phyloP scores from a whole-genome alignment of 2,113 vertebrate genomes.

The Conger conger region DNA sequence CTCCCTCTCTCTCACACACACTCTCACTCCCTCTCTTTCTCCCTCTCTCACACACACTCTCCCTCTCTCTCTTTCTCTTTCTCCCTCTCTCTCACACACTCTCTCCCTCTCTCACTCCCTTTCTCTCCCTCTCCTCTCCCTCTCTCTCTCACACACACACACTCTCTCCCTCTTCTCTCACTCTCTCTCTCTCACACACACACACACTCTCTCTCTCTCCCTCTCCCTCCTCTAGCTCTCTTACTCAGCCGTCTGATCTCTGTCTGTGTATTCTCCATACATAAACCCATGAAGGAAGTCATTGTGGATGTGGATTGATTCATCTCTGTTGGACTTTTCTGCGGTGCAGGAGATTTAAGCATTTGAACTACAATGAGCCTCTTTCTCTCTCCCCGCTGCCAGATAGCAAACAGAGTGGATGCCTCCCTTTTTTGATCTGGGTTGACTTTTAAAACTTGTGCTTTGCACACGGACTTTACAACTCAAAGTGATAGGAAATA shows the following conservation, averaged over 20 bases:
- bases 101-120: not conserved
- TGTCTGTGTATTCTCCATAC: slow-evolving; percentile 11
- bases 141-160: not conserved
- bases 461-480: not conserved
- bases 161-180: not conserved
- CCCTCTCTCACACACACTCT: not conserved
- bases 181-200: not conserved
- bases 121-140: not conserved
- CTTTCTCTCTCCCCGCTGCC: slow-evolving; percentile 13
- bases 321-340: slow-evolving; percentile 32
- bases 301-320: slow-evolving; percentile 30
- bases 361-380: slow-evolving; percentile 18
- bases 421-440: not conserved
- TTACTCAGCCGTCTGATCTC: slow-evolving; percentile 5
- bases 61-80: not conserved
- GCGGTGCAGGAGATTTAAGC: slow-evolving; percentile 21
- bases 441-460: slow-evolving; percentile 25
- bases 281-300: slow-evolving; percentile 33
- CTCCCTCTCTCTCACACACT: not conserved
- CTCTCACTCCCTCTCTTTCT: slow-evolving; percentile 3
- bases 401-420: not conserved
- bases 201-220: not conserved
- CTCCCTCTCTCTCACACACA: not conserved
- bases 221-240: not conserved
- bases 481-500: not conserved